These are phyloP conservation scores for Macrobrachium nipponense DNA, from an alignment of 1,140 invertebrate species.

Conservation along the genomic window DNA sequence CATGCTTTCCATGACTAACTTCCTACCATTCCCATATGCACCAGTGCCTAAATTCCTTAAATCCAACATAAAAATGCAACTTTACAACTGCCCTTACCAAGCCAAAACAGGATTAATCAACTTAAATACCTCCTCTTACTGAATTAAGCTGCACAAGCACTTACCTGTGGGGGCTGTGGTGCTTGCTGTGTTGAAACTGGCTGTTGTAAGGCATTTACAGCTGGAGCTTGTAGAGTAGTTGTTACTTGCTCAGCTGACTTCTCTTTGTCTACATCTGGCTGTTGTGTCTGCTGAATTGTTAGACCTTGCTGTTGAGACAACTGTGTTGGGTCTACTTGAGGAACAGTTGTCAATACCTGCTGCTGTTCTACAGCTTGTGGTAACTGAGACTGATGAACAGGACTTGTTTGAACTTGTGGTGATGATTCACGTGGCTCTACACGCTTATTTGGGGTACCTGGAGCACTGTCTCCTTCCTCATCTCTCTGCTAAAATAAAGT, in stretches of 20 bases:
- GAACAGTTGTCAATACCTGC: too few species aligned
- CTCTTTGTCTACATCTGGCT: neutral
- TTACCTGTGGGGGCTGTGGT: too few species aligned
- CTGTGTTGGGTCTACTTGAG: neutral
- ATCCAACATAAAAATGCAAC: too few species aligned
- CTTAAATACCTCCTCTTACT: too few species aligned
- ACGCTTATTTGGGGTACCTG: conserved; percentile 51
- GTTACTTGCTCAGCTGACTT: neutral
- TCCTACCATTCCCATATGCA: too few species aligned
- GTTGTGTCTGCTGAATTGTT: conserved; percentile 6
- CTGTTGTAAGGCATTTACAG: conserved; percentile 28
- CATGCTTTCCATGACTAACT: too few species aligned
- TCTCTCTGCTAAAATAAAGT: conserved; percentile 34
- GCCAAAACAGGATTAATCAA: too few species aligned
- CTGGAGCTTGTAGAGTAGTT: too few species aligned
- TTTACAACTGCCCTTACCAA: too few species aligned
- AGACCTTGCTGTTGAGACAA: neutral
- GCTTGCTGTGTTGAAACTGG: conserved; percentile 13
- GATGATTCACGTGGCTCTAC: conserved; percentile 60
- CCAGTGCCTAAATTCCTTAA: too few species aligned
- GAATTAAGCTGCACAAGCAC: too few species aligned
- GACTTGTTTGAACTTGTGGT: conserved; percentile 47
- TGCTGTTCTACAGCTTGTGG: too few species aligned
- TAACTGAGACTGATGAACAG: conserved; percentile 14
- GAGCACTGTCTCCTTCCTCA: conserved; percentile 48